phyloP scores from a whole-genome alignment of 2,113 vertebrate species.

The Actenoides lindsayi region DNA sequence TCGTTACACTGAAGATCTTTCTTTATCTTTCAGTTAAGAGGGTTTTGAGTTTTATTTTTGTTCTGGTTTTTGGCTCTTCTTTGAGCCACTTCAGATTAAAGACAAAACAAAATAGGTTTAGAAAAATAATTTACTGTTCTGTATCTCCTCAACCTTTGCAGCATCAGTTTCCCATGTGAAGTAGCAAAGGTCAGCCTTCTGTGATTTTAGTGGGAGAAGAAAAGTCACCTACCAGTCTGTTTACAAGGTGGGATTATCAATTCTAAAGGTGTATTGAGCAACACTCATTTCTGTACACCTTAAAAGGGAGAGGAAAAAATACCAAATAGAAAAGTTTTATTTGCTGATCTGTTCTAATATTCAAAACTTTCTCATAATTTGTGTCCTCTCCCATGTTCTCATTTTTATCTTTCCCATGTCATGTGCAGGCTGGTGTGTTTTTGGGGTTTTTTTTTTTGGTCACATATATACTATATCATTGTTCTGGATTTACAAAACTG shows the following conservation, averaged over 20 bases:
- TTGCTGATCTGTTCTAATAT: background rate
- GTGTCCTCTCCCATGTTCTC: background rate
- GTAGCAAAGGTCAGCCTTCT: background rate
- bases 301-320: background rate
- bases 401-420: background rate
- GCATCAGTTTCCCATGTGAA: background rate
- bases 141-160: background rate
- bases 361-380: background rate
- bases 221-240: background rate
- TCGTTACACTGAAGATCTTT: background rate
- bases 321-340: background rate
- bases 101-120: background rate
- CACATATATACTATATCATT: background rate
- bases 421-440: background rate
- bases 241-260: background rate
- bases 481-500: background rate
- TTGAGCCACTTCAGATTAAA: background rate
- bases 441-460: background rate
- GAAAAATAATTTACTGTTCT: background rate
- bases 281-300: background rate
- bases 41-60: background rate
- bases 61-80: background rate
- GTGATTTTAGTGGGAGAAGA: no score
- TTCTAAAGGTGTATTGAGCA: background rate
- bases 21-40: background rate